Base-by-base conservation (phyloP, 23 tunicate species). In the Styela clava region DNA sequence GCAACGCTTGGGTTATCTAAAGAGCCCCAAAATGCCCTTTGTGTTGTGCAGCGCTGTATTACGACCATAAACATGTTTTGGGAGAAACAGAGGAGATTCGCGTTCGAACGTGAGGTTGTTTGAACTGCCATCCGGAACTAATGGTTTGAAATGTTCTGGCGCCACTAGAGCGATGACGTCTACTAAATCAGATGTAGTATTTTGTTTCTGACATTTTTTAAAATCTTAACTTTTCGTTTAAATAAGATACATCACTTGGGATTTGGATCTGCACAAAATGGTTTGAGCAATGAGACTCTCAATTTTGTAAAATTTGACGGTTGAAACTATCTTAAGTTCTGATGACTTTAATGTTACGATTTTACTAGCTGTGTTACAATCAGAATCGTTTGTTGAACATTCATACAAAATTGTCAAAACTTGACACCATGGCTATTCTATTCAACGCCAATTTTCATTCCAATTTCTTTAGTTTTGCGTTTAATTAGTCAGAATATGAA, bases 71-170 rank as follows among this genome's bases (percentile, higher is more conserved):
- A 76, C 81, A 76, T 76, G 81, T 76, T 76, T 76, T 76, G 64
- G 81, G 81, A 22, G 65, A 76, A 76, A 76, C 81, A 76, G 22
- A 52, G 30, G n/a, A 67, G 30, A 29, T 67, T 25, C 31, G 31
- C 71, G 71, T 67, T 67, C 12, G 31, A 67, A 76, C 64, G 31
- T 52, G 35, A 24, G 64, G 31, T 76, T 52, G 81, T 76, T 76
- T 76, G 81, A 76, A 76, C 64, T 27, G 31, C 33, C 81, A 76
- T 76, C 81, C 81, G 81, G 64, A 76, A 76, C 81, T 76, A 76
- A 76, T 76, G 64, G 81, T 36, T 76, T 52, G 65, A 76, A 76
- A 71, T 71, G 30, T 76, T 44, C 81, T 76, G 81, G 81, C 81
- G 81, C 81, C 81, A 76, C 81, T 33, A 76, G 81, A 44, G 62